Conservation (phyloP, 2,113 vertebrate species). For the Benitochromis conjunctus region DNA sequence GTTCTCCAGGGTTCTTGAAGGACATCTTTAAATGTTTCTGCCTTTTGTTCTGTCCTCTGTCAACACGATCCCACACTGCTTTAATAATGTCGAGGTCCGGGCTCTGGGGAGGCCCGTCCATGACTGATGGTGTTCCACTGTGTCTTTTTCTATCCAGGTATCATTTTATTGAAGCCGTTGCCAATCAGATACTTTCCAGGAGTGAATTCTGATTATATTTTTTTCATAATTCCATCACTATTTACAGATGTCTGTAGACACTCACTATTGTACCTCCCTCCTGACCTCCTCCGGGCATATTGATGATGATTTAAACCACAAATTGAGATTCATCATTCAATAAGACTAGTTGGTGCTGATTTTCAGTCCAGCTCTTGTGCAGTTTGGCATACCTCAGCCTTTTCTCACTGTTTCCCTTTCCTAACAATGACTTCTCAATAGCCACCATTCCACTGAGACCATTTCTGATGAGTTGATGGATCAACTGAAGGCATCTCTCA, state of each 20-base stretch:
- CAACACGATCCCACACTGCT: not conserved
- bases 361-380: not conserved
- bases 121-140: not conserved
- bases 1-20: not conserved
- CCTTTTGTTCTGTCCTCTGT: not conserved
- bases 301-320: not conserved
- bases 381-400: too few species aligned
- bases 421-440: too few species aligned
- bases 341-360: not conserved
- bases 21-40: not conserved
- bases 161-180: not conserved
- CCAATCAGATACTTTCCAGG: not conserved
- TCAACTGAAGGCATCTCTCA: not conserved
- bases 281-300: not conserved
- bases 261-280: accelerated
- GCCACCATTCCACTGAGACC: not conserved
- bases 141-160: not conserved
- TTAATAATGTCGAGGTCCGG: not conserved
- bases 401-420: too few species aligned
- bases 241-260: not conserved
- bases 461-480: not conserved
- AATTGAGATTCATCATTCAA: not conserved
- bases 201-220: not conserved
- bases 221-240: not conserved
- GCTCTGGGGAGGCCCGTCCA: not conserved